phyloP scores from a whole-genome alignment of 2,113 vertebrate species.

The Mirza zaza region DNA sequence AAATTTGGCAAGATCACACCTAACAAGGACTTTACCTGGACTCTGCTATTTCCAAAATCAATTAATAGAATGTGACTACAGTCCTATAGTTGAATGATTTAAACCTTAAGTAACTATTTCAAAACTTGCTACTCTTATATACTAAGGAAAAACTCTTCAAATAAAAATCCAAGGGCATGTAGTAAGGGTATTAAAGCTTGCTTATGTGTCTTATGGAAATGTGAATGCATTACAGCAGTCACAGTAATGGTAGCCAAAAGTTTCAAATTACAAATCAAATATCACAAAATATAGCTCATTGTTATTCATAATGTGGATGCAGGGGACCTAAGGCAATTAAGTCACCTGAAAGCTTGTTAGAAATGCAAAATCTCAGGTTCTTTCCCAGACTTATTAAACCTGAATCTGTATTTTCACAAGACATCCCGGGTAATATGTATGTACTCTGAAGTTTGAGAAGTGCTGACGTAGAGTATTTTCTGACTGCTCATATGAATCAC shows the following conservation, averaged over 20 bases:
- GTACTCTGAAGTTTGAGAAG: not conserved
- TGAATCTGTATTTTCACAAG: not conserved
- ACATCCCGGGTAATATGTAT: not conserved
- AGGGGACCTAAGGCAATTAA: not conserved
- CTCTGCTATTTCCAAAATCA: slow-evolving; percentile 30
- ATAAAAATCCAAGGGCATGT: not conserved
- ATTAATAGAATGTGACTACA: slow-evolving; percentile 13
- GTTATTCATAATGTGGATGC: not conserved
- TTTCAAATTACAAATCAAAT: not conserved
- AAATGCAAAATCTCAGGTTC: not conserved
- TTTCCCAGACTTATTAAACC: not conserved
- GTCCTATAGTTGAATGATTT: not conserved
- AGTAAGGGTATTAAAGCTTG: not conserved
- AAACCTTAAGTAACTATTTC: slow-evolving; percentile 48
- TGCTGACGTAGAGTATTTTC: not conserved
- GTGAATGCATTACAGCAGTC: not conserved
- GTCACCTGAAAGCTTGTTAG: not conserved
- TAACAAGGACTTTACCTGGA: not conserved
- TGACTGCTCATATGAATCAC: not conserved
- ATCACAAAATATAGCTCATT: not conserved
- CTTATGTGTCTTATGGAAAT: not conserved
- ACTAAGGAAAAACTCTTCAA: not conserved
- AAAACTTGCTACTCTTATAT: not conserved
- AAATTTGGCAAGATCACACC: not conserved
- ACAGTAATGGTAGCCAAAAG: not conserved